Evolutionary conservation across 2,888 invertebrate genomes (phyloP).

Genomic region (Eucera pruinosa): DNA sequence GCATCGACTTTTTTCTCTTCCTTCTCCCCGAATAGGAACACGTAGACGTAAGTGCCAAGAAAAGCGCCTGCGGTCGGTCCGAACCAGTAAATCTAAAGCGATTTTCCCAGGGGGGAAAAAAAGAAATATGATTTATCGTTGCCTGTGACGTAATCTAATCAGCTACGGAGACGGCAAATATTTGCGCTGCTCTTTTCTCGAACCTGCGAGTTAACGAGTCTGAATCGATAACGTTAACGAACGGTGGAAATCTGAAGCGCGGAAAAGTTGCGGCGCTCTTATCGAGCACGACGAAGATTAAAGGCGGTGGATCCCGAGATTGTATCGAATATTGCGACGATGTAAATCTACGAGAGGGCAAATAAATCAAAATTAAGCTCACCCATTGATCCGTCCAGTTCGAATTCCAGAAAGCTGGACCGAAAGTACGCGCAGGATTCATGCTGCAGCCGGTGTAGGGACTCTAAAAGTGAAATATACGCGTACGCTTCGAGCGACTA

Average conservation of each 20-base stretch:
- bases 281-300: conserved; percentile 31
- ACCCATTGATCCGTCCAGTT: conserved; percentile 89
- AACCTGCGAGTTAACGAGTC: conserved; percentile 2
- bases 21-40: conserved; percentile 64
- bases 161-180: conserved; percentile 9
- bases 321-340: conserved; percentile 3
- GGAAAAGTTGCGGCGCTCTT: conserved; percentile 18
- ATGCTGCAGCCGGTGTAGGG: conserved; percentile 89
- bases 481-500: not conserved
- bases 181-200: conserved; percentile 34
- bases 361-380: conserved; percentile 70
- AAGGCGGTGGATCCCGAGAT: not conserved
- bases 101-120: not conserved
- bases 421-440: conserved; percentile 90
- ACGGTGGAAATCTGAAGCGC: not conserved
- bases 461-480: conserved; percentile 85
- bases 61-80: conserved; percentile 86
- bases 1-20: not conserved
- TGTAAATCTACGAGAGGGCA: conserved; percentile 7
- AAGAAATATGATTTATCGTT: conserved; percentile 9
- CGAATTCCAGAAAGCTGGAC: conserved; percentile 89
- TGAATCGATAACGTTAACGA: conserved; percentile 17
- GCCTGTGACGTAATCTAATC: conserved; percentile 45
- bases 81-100: conserved; percentile 88
- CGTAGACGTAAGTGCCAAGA: conserved; percentile 85